phyloP scores from a whole-genome alignment of 2,888 invertebrate genomes.

The Drosophila austrosaltans region DNA sequence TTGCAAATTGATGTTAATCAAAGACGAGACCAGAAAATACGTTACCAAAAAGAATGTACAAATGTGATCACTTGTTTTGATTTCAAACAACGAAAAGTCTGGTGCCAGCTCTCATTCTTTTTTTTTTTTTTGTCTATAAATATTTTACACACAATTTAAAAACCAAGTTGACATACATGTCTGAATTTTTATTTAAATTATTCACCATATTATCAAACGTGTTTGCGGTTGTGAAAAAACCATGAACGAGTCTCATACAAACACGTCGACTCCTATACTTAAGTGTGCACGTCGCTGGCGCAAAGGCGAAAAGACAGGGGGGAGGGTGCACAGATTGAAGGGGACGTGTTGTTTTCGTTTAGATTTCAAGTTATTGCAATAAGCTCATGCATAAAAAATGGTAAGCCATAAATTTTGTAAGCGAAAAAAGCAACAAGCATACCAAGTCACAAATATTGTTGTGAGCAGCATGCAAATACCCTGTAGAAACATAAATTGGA shows the following conservation, averaged over 20 bases:
- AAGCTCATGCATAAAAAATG: slow-evolving; percentile 50
- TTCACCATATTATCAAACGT: slow-evolving; percentile 68
- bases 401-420: slow-evolving; percentile 55
- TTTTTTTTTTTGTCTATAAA: slow-evolving; percentile 36
- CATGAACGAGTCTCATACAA: slow-evolving; percentile 37
- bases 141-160: slow-evolving; percentile 73
- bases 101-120: neutral
- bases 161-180: slow-evolving; percentile 62
- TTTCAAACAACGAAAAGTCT: neutral
- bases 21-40: neutral
- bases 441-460: slow-evolving; percentile 8
- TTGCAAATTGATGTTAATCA: neutral
- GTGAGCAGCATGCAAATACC: slow-evolving; percentile 1
- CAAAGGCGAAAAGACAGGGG: neutral
- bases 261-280: slow-evolving; percentile 7
- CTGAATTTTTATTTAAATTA: slow-evolving; percentile 57
- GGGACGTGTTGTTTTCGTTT: slow-evolving; percentile 41
- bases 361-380: slow-evolving; percentile 52
- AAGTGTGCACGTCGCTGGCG: slow-evolving; percentile 43
- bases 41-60: neutral
- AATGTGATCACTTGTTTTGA: slow-evolving; percentile 8
- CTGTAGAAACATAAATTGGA: neutral
- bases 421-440: slow-evolving; percentile 25
- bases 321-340: neutral
- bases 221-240: slow-evolving; percentile 19